Evolutionary conservation across 2,888 invertebrate genomes (phyloP), one percentile per base, ranked within the genome.

Genomic region (Lobophora halterata): DNA sequence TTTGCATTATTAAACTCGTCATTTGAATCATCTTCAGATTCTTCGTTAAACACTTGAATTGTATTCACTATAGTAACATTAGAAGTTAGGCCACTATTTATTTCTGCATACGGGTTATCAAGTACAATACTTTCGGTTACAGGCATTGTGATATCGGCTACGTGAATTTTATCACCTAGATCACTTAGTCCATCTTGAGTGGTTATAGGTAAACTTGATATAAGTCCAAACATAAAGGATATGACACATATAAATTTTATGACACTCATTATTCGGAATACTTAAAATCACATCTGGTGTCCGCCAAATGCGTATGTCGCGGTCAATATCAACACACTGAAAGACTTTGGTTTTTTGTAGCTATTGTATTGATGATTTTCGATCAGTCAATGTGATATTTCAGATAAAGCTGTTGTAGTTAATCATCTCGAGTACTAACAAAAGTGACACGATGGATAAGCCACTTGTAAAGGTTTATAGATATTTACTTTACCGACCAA

Each of bases 261-360:
- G 6, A 2, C 31, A 28, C n/a, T 21, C 37, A 36, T 36, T 11
- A 11, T 26, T 3, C 7, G 16, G 20, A 4, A 27, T 11, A 3
- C 5, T 8, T 10, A 8, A 7, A 12, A 3, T 30, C 11, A 35
- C 41, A 35, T 35, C 27, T 17, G 30, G 9, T 6, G 4, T 11
- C 12, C 24, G 12, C n/a, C 20, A 24, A 27, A 35, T 27, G 18
- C 26, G 35, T 36, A 28, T 18, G 19, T 19, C 7, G 19, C 40
- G 26, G 26, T 34, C 12, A 27, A 20, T 40, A n/a, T 14, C 30
- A 20, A 4, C 8, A 19, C 23, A 43, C 40, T 47, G 35, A 34
- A 13, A 3, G 14, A 14, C 5, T 14, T 14, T 14, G 9, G 21
- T 21, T 21, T 9, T 21, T 21, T 10, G n/a, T n/a, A n/a, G n/a